Percentiles rank a stretch among this genome's conserved stretches.
Evolutionary conservation across 2,888 invertebrate species (phyloP).

Genomic region (Trachelus iudaicus): DNA sequence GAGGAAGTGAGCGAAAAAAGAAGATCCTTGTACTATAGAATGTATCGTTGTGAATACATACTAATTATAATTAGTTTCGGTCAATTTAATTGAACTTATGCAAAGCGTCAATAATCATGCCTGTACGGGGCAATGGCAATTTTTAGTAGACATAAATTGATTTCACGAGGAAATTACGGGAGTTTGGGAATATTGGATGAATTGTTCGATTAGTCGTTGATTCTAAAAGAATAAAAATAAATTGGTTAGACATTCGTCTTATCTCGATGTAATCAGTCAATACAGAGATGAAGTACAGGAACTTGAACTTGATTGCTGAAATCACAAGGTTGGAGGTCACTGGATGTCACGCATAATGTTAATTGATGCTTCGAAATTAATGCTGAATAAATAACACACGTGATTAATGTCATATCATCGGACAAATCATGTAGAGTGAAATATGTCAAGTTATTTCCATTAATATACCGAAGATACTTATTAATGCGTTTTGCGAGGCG

Average conservation of each 20-base stretch:
- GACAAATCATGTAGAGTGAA: neutral
- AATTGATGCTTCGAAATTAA: neutral
- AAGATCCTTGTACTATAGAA: neutral
- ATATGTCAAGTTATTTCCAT: neutral
- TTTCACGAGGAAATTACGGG: neutral
- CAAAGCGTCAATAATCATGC: neutral
- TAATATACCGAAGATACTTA: neutral
- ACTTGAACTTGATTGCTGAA: neutral
- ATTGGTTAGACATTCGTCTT: neutral
- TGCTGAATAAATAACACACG: neutral
- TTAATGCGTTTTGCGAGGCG: neutral
- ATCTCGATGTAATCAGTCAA: neutral
- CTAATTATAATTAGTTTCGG: neutral
- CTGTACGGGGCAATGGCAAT: neutral
- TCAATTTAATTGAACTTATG: neutral
- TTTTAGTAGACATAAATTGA: neutral
- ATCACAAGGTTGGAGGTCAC: neutral
- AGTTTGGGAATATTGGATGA: neutral
- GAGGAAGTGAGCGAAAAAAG: too few species aligned
- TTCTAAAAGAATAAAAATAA: constrained; percentile 2
- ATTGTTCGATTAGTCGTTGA: neutral
- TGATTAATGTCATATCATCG: neutral
- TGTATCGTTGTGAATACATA: neutral
- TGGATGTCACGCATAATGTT: neutral
- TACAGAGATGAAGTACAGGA: neutral